phyloP scores from a whole-genome alignment of 2,113 vertebrate genomes.

The Lepidothrix coronata region DNA sequence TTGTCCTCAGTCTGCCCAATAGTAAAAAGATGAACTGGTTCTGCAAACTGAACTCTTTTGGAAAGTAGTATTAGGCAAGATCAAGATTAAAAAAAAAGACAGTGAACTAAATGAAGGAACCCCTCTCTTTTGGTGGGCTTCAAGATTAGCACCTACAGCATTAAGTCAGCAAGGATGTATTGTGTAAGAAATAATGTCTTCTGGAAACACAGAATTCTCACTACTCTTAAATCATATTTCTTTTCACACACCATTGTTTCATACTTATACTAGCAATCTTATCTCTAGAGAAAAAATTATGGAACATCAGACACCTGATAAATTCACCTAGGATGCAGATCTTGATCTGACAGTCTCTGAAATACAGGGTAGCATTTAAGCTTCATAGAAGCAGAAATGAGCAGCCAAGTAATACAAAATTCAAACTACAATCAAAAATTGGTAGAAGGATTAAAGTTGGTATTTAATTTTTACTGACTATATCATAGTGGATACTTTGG shows the following conservation, averaged over 20 bases:
- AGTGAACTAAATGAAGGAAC: background rate
- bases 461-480: background rate
- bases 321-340: background rate
- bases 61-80: background rate
- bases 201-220: background rate
- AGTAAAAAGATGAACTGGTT: background rate
- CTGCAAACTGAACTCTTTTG: background rate
- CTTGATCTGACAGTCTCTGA: background rate
- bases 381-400: background rate
- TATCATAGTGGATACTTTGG: background rate
- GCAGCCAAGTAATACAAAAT: background rate
- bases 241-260: background rate
- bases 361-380: background rate
- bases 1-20: background rate
- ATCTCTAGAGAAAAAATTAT: background rate
- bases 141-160: background rate
- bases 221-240: background rate
- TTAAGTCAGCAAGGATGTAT: background rate
- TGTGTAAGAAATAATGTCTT: background rate
- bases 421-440: background rate
- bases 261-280: background rate
- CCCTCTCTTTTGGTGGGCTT: background rate
- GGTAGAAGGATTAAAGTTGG: background rate
- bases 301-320: background rate
- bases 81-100: background rate